These are phyloP conservation scores for Balearica regulorum DNA, from an alignment of 2,797 vertebrate genomes.

Conservation along the genomic window DNA sequence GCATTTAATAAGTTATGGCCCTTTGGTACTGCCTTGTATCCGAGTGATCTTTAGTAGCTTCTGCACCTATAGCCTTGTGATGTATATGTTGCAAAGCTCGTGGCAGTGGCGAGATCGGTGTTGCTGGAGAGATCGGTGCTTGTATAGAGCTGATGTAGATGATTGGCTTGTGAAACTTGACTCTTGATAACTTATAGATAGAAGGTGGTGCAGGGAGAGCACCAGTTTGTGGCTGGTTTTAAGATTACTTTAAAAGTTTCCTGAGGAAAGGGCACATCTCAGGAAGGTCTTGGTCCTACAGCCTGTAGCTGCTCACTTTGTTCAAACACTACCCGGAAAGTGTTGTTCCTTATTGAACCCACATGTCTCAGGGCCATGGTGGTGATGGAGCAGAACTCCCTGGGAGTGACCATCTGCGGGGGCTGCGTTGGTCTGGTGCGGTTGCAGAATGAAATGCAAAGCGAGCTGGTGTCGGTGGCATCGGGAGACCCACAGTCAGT, in stretches of 20 bases:
- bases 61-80: background rate
- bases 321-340: background rate
- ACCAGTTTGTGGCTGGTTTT: background rate
- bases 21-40: background rate
- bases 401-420: background rate
- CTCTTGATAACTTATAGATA: background rate
- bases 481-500: background rate
- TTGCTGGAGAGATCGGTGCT: background rate
- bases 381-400: background rate
- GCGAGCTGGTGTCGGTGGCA: background rate
- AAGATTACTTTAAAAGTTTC: background rate
- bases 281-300: background rate
- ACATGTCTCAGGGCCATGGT: background rate
- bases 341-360: background rate
- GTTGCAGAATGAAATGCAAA: background rate
- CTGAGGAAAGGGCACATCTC: background rate
- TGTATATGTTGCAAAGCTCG: background rate
- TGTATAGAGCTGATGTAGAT: accelerated
- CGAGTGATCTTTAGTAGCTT: background rate
- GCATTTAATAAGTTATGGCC: accelerated
- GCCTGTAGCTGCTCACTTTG: background rate
- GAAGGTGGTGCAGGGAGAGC: background rate
- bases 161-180: background rate
- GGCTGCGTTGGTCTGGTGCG: background rate
- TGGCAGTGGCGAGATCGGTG: background rate